Percentiles rank a stretch among this genome's conserved stretches.
These are phyloP conservation scores for Lophura nycthemera DNA, from an alignment of 2,113 vertebrate species.

Conservation along the genomic window DNA sequence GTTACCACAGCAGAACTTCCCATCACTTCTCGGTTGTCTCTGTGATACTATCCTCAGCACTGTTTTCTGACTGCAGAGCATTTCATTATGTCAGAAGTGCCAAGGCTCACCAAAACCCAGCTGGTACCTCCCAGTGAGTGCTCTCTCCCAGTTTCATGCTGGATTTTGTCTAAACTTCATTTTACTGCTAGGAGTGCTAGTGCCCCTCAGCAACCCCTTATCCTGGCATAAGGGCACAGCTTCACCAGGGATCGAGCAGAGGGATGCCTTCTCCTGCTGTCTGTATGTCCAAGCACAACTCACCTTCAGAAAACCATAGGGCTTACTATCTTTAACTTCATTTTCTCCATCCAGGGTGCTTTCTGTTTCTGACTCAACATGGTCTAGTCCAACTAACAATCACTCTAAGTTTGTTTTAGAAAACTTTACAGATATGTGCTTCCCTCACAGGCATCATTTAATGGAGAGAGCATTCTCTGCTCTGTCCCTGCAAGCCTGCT, in stretches of 20 bases:
- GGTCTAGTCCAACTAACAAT: not conserved
- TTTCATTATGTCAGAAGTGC: not conserved
- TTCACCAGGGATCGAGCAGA: not conserved
- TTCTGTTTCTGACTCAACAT: fast-evolving
- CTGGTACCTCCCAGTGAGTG: not conserved
- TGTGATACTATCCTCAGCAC: not conserved
- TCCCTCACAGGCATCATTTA: not conserved
- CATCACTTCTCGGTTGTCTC: not conserved
- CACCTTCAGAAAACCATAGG: no score
- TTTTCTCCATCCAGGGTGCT: not conserved
- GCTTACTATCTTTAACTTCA: not conserved
- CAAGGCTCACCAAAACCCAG: not conserved
- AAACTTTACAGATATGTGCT: not conserved
- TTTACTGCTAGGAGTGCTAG: fast-evolving
- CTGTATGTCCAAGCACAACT: not conserved
- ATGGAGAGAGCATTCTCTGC: not conserved
- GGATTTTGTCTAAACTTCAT: not conserved
- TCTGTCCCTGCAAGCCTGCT: not conserved
- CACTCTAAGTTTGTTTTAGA: not conserved
- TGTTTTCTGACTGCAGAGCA: not conserved
- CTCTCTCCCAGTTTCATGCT: fast-evolving
- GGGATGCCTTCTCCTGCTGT: not conserved
- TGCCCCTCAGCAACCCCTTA: not conserved
- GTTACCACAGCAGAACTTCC: not conserved
- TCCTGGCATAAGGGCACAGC: not conserved